Evolutionary conservation across 2,888 invertebrate genomes (phyloP), one percentile per base, ranked within the genome.

Genomic region (Podotricha telesiphe): DNA sequence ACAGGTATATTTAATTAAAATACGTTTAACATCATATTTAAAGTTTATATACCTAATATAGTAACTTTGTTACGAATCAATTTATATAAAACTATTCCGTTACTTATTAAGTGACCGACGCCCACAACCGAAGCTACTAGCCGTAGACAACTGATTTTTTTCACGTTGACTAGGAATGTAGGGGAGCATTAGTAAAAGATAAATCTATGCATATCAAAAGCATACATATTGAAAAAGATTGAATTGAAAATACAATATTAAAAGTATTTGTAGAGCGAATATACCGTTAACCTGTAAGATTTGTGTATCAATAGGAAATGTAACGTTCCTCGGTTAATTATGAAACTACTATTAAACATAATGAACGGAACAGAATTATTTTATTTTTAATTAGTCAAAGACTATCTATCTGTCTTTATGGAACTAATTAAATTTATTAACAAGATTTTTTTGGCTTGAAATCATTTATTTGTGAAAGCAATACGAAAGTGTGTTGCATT

Each of bases 401-500:
- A 59, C 59, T n/a, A n/a, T n/a, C n/a, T n/a, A 42, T 8, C 22
- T 22, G 28, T 42, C n/a, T 11, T 55, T 17, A 55, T 55, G 55
- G 55, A 55, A 55, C 55, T 37, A 55, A 55, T 55, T 55, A 22
- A 59, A 22, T 59, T 59, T 22, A 42, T 45, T 59, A 22, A 34
- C 22, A 37, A 28, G 28, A 13, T 28, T 48, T 62, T 34, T 28
- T 62, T 47, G 10, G 45, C 22, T 48, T 48, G 34, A 17, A 34
- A 62, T 42, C 62, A 40, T 42, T 64, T 64, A 50, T 40, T 51
- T 40, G 64, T 64, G 51, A 64, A 64, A 64, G 64, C 51, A 17
- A 10, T n/a, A 42, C 34, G 61, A 67, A 62, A 67, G 67, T 64
- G 13, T n/a, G 51, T 64, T 64, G 17, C 64, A 17, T 63, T 63